phyloP scores from a whole-genome alignment of 2,797 vertebrate species.

The Hirundo rustica region DNA sequence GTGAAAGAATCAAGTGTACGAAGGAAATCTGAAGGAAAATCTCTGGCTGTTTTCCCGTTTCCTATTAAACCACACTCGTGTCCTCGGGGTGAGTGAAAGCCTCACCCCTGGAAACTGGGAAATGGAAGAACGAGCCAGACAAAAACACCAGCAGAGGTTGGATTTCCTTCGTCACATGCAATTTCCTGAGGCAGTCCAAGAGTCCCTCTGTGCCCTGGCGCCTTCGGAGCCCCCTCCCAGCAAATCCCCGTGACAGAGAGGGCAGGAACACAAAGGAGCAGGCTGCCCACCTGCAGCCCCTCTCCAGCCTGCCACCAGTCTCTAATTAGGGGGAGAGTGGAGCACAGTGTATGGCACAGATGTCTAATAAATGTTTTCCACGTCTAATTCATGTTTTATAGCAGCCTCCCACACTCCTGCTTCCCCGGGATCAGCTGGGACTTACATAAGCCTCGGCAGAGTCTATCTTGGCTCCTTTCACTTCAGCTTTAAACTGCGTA shows the following conservation, averaged over 20 bases:
- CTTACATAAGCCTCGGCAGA: constrained; percentile 92
- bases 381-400: neutral
- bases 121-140: neutral
- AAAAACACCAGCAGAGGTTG: neutral
- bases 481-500: constrained; percentile 92
- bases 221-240: neutral
- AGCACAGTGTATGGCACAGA: neutral
- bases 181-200: neutral
- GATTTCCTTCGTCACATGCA: neutral
- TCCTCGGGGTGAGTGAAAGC: neutral
- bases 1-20: neutral
- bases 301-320: neutral
- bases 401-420: constrained; percentile 9
- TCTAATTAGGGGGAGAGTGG: neutral
- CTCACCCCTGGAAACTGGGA: neutral
- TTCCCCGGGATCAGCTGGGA: constrained; percentile 53
- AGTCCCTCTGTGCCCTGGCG: rapidly evolving
- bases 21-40: neutral
- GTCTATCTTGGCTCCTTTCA: constrained; percentile 90
- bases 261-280: neutral
- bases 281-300: neutral
- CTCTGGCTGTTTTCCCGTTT: neutral
- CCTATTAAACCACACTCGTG: neutral
- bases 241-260: rapidly evolving
- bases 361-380: neutral